Percentiles rank a stretch among this genome's conserved stretches.
Conservation (phyloP, 2,113 vertebrate genomes). For the Microcebus ravelobensis region DNA sequence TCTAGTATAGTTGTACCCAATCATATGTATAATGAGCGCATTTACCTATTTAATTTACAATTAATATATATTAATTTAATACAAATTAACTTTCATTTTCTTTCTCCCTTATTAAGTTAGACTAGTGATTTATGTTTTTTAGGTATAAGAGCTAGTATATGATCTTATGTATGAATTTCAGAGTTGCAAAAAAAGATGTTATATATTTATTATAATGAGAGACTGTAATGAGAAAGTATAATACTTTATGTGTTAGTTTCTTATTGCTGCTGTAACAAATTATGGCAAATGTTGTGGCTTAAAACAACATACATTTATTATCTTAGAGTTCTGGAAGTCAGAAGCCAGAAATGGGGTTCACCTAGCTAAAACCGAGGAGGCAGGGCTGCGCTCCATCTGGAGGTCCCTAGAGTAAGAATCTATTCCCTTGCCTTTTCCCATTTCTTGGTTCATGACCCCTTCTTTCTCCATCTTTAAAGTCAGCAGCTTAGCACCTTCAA, state of each 20-base stretch:
- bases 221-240: background rate
- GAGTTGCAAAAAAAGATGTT: background rate
- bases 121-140: background rate
- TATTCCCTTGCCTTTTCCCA: background rate
- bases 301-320: background rate
- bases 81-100: background rate
- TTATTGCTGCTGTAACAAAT: background rate
- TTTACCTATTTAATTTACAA: background rate
- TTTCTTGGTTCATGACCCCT: background rate
- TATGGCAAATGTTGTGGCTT: background rate
- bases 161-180: background rate
- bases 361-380: background rate
- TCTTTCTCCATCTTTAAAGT: background rate
- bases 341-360: background rate
- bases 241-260: background rate
- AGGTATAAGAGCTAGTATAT: background rate
- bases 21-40: background rate
- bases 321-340: background rate
- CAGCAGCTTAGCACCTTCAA: background rate
- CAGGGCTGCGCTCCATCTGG: background rate
- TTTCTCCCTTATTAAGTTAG: background rate
- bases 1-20: background rate
- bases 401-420: background rate
- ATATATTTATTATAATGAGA: background rate
- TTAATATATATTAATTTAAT: background rate